phyloP scores from a whole-genome alignment of 1,140 invertebrate species.

The Pectinophora gossypiella region DNA sequence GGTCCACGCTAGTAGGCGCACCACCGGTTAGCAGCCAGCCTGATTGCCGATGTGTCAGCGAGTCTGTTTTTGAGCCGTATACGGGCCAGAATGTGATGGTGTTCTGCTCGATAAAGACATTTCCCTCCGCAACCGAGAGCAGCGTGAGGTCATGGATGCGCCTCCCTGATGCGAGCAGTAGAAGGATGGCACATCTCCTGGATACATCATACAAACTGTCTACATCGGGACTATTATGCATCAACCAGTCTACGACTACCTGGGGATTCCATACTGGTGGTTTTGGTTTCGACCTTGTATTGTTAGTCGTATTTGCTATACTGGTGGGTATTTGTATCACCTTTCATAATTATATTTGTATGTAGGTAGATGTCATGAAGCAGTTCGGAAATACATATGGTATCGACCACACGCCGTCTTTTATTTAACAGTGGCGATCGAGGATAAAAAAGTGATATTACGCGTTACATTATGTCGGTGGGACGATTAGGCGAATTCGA shows the following conservation, averaged over 20 bases:
- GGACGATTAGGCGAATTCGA: not conserved
- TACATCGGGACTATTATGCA: not conserved
- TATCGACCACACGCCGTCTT: too few species aligned
- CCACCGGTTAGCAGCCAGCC: conserved; percentile 3
- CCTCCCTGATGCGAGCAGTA: conserved; percentile 32
- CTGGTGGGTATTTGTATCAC: too few species aligned
- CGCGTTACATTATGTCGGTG: not conserved
- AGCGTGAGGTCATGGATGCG: conserved; percentile 36
- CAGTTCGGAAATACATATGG: too few species aligned
- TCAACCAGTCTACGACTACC: not conserved
- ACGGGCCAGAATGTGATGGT: conserved; percentile 17
- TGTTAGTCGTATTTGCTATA: too few species aligned
- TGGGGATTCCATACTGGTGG: not conserved
- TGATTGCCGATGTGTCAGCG: not conserved
- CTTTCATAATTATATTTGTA: too few species aligned
- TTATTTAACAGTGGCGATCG: too few species aligned
- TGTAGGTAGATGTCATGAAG: too few species aligned
- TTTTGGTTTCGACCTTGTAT: too few species aligned
- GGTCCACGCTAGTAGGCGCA: not conserved
- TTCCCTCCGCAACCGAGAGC: conserved; percentile 13
- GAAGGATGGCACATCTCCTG: conserved; percentile 21
- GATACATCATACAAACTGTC: conserved; percentile 20
- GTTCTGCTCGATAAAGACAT: not conserved
- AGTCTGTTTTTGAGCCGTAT: conserved; percentile 28
- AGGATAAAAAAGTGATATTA: too few species aligned